phyloP scores from a whole-genome alignment of 2,888 invertebrate genomes.

The Platycheirus albimanus region DNA sequence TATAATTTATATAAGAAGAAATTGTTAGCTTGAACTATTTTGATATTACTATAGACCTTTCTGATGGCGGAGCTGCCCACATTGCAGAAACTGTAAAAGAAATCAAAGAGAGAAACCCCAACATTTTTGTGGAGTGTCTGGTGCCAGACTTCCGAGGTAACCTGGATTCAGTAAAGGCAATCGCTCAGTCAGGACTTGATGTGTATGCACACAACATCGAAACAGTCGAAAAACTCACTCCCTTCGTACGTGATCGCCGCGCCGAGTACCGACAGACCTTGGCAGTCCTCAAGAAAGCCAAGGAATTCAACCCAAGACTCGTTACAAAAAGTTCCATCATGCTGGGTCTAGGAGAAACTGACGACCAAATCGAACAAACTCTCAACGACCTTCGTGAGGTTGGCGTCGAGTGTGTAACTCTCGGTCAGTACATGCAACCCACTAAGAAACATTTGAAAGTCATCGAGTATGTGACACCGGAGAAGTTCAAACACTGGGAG shows the following conservation, averaged over 20 bases:
- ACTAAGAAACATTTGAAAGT: conserved; percentile 97
- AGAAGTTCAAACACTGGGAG: conserved; percentile 95
- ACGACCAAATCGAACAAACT: conserved; percentile 92
- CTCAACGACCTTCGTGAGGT: conserved; percentile 91
- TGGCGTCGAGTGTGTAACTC: conserved; percentile 96
- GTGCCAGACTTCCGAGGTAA: conserved; percentile 98
- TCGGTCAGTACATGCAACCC: conserved; percentile 99
- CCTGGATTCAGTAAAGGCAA: conserved; percentile 87
- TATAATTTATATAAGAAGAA: conserved; percentile 2
- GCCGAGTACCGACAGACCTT: conserved; percentile 97
- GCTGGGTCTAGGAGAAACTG: conserved; percentile 97
- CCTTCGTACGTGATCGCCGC: conserved; percentile 95
- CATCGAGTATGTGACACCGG: conserved; percentile 97
- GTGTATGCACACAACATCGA: conserved; percentile 99
- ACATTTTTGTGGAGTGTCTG: conserved; percentile 96
- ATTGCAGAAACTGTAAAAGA: conserved; percentile 95
- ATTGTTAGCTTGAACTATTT: too few species aligned
- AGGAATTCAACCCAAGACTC: conserved; percentile 89
- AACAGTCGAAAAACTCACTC: conserved; percentile 95
- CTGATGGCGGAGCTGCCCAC: conserved; percentile 97
- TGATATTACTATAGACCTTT: too few species aligned
- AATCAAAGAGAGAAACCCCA: conserved; percentile 92
- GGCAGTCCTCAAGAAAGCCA: conserved; percentile 91
- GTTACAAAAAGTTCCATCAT: conserved; percentile 99
- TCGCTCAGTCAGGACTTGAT: conserved; percentile 93